phyloP scores from a whole-genome alignment of 2,797 vertebrate genomes.

The Aphelocoma californica region DNA sequence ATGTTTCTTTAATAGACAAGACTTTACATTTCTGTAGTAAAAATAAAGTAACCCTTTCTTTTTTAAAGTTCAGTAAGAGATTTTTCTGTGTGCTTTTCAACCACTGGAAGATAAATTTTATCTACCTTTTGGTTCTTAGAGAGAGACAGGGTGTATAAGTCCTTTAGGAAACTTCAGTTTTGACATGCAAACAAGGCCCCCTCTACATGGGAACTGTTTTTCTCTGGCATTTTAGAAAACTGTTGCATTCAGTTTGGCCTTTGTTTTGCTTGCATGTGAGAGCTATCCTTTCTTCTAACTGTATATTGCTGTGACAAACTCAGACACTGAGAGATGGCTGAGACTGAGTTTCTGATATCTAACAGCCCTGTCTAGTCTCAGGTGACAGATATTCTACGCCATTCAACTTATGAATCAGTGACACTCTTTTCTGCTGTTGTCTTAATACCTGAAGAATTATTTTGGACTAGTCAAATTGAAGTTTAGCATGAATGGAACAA shows the following conservation, averaged over 20 bases:
- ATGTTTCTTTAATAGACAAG: background rate
- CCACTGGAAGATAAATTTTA: background rate
- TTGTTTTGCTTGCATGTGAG: background rate
- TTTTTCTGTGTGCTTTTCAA: background rate
- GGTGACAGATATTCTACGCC: background rate
- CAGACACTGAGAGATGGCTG: background rate
- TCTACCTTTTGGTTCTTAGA: background rate
- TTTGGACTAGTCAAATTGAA: background rate
- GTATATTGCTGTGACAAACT: background rate
- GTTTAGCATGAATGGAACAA: background rate
- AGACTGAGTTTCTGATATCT: background rate
- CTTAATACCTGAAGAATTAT: background rate
- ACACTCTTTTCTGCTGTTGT: background rate
- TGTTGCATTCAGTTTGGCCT: background rate
- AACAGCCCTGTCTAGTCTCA: background rate
- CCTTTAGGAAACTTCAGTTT: background rate
- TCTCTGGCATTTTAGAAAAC: background rate
- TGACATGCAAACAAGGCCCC: background rate
- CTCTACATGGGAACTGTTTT: background rate
- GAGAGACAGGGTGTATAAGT: background rate
- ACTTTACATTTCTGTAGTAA: background rate
- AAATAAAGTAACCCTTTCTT: background rate
- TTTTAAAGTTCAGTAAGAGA: background rate
- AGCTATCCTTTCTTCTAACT: background rate
- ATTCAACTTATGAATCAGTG: background rate